Evolutionary conservation across 2,113 vertebrate species (phyloP), one percentile per base, ranked within the genome.

Genomic region (Ia io): DNA sequence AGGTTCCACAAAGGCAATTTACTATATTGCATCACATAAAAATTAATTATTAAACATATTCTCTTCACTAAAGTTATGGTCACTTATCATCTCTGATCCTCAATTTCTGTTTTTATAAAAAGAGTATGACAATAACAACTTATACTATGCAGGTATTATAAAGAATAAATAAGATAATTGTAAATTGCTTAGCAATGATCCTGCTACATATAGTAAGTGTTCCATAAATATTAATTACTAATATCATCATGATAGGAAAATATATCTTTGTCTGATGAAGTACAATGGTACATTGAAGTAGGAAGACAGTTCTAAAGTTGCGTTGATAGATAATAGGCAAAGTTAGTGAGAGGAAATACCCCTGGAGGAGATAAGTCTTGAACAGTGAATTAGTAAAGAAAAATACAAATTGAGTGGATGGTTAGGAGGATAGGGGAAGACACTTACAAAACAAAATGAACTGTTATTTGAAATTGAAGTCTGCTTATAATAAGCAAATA

Each of bases 181-280:
- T 35, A 88, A 77, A 73, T 88, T 91, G 3, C 6, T 80, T 93
- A 85, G 11, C 8, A 17, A 73, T 92, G 40, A n/a, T 44, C 0
- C 12, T 42, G 9, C 40, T 42, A 79, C 37, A 67, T 42, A 71
- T 42, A 71, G 5, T 42, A 61, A 44, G 9, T 82, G 0, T 2
- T 85, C 44, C 25, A 37, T 89, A 3, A 84, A 73, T 83, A 79
- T 73, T 82, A 83, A 18, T 25, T 67, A 76, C 4, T 71, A 85
- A 77, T 91, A 92, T 17, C 47, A 92, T 88, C 70, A 80, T 42
- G 67, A 85, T 0, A 61, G 6, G 82, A 93, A 92, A 87, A 73
- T 20, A 0, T 49, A 37, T 65, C 0, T 70, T 94, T 92, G 11
- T 53, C 1, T 47, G 88, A 74, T 86, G 93, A 11, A 94, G 59